Percentiles rank a stretch among this genome's conserved stretches.
Evolutionary conservation across 1,140 invertebrate genomes (phyloP).

Genomic region (Diabrotica virgifera): DNA sequence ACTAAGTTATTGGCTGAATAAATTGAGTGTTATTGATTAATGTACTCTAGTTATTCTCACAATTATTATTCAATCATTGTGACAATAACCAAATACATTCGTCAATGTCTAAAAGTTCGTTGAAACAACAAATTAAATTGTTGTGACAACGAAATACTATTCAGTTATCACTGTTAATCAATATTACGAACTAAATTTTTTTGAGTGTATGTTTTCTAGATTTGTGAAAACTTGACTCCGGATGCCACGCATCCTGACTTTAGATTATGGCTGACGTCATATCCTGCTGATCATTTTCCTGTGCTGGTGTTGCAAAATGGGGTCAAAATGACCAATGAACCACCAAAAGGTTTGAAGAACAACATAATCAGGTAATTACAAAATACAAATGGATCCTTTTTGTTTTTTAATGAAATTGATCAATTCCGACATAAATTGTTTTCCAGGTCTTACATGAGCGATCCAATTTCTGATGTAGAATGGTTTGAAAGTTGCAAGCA

Average conservation of each 20-base stretch:
- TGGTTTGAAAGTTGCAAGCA: slow-evolving; percentile 86
- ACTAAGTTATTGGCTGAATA: too few relatives aligned
- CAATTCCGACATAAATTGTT: neutral
- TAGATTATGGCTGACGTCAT: slow-evolving; percentile 91
- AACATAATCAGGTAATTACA: slow-evolving; percentile 55
- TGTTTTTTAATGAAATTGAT: too few relatives aligned
- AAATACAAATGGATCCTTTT: too few relatives aligned
- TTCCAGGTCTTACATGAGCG: slow-evolving; percentile 75
- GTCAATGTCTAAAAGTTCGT: too few relatives aligned
- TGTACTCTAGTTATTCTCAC: too few relatives aligned
- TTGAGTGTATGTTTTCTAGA: slow-evolving; percentile 55
- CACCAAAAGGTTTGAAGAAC: slow-evolving; percentile 76
- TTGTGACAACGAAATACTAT: too few relatives aligned
- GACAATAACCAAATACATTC: too few relatives aligned
- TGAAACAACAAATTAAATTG: too few relatives aligned
- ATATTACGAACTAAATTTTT: too few relatives aligned
- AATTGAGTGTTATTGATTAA: too few relatives aligned
- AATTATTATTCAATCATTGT: too few relatives aligned
- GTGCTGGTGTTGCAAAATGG: slow-evolving; percentile 89
- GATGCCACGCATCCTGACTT: slow-evolving; percentile 84
- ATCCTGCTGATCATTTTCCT: slow-evolving; percentile 89
- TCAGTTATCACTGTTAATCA: too few relatives aligned
- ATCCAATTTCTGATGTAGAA: slow-evolving; percentile 83
- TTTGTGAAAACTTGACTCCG: slow-evolving; percentile 75
- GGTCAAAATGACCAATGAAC: slow-evolving; percentile 96